Evolutionary conservation across 2,797 vertebrate genomes (phyloP), one percentile per base, ranked within the genome.

Genomic region (Percopsis omiscomaycus): DNA sequence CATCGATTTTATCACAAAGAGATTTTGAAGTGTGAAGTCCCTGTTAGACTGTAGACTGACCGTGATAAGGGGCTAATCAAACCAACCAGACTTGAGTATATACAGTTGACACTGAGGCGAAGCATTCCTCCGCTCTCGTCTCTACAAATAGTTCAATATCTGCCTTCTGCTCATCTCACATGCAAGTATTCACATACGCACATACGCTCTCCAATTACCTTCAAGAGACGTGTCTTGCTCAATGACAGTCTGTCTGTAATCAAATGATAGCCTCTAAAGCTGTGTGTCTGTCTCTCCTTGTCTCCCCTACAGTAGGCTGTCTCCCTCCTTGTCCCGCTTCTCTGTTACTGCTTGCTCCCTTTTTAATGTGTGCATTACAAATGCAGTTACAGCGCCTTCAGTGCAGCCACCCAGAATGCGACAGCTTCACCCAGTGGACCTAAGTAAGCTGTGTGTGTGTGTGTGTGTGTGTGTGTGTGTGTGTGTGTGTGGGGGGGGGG

Each of bases 381-480:
- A 84, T 82, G 61, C 58, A 84, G 70, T 30, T 61, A 53, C 66
- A 78, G 64, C 67, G 75, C 59, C 72, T 79, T 60, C 64, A 57
- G 69, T 65, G 72, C 78, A 83, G 66, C 63, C 75, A 83, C 63
- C 66, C 73, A 76, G 75, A 80, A 76, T 74, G 59, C 80, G 61
- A 79, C 78, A 72, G 47, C 58, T 75, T 67, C 55, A 67, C 69
- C 75, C 66, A 73, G 61, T 65, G 69, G 78, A 68, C 62, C 77
- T 66, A 68, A 72, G 74, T 67, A 68, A 74, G 59, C 68, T 72
- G 61, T 73, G 52, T 30, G 28, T 71, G 5, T 32, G 30, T 32
- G 30, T 32, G 30, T 32, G 30, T 37, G 37, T 37, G 37, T 37
- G 37, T 37, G 32, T 32, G 32, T 37, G 32, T 37, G 37, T 9